phyloP scores from a whole-genome alignment of 2,888 invertebrate species.

The Apocheima hispidaria region DNA sequence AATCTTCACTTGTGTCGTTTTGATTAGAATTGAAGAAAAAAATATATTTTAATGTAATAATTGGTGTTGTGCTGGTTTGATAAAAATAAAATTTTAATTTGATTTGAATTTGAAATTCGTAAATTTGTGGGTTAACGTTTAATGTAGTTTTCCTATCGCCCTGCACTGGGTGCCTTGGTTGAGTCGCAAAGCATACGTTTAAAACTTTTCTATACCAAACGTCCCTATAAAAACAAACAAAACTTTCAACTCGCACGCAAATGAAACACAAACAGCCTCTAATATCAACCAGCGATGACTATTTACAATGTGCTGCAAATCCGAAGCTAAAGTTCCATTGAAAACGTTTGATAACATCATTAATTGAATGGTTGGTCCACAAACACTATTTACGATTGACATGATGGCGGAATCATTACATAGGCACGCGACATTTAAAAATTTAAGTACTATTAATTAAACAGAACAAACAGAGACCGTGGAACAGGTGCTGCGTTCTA shows the following conservation, averaged over 20 bases:
- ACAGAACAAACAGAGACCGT: slow-evolving; percentile 21
- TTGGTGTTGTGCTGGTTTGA: no score
- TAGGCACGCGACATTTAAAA: slow-evolving; percentile 27
- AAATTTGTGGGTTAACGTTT: no score
- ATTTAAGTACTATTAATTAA: slow-evolving; percentile 43
- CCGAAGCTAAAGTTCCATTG: not conserved
- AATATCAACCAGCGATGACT: not conserved
- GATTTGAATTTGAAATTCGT: no score
- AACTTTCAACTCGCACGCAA: not conserved
- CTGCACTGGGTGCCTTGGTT: no score
- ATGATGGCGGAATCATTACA: slow-evolving; percentile 1
- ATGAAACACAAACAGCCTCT: not conserved
- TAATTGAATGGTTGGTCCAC: not conserved
- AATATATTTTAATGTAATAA: no score
- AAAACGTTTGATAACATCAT: slow-evolving; percentile 9
- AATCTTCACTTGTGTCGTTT: no score
- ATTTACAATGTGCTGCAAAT: not conserved
- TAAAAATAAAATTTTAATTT: no score
- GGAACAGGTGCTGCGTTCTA: slow-evolving; percentile 31
- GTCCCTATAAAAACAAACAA: slow-evolving; percentile 2
- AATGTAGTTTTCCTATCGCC: no score
- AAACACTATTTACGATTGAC: slow-evolving; percentile 14
- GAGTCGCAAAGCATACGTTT: no score
- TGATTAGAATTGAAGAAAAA: no score
- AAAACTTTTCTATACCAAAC: not conserved